phyloP scores from a whole-genome alignment of 2,888 invertebrate genomes.

The Scrobipalpa costella region DNA sequence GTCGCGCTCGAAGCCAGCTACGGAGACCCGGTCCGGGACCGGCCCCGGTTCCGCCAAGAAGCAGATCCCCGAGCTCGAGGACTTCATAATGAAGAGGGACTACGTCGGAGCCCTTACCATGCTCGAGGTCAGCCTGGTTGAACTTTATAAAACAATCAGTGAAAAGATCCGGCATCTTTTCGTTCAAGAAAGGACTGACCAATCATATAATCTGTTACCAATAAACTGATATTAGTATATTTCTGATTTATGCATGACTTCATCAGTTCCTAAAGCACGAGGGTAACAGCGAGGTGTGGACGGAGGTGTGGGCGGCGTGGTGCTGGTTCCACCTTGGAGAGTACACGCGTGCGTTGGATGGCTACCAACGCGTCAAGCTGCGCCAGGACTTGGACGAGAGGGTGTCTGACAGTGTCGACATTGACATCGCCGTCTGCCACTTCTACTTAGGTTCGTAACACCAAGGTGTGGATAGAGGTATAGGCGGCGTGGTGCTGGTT shows the following conservation, averaged over 20 bases:
- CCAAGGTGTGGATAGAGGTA: no score
- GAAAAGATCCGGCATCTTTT: background rate
- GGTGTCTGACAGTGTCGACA: slow-evolving; percentile 82
- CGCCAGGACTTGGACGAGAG: slow-evolving; percentile 69
- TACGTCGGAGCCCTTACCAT: slow-evolving; percentile 97
- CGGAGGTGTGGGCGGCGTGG: slow-evolving; percentile 95
- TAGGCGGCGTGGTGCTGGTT: slow-evolving; percentile 98
- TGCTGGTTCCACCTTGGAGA: slow-evolving; percentile 97
- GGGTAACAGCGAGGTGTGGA: slow-evolving; percentile 64
- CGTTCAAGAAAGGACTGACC: no score
- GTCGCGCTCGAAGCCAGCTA: slow-evolving; percentile 90
- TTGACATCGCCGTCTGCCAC: slow-evolving; percentile 96
- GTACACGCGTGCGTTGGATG: slow-evolving; percentile 85
- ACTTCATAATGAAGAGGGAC: slow-evolving; percentile 93
- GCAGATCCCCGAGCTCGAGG: slow-evolving; percentile 90
- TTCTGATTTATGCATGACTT: background rate
- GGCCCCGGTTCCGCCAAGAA: slow-evolving; percentile 68
- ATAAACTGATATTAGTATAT: no score
- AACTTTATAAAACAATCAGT: background rate
- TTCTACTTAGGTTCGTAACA: slow-evolving; percentile 90
- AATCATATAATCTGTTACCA: no score
- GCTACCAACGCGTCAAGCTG: slow-evolving; percentile 72
- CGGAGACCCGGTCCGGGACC: slow-evolving; percentile 63
- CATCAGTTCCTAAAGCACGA: slow-evolving; percentile 68
- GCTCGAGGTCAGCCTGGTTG: slow-evolving; percentile 85